phyloP scores from a whole-genome alignment of 1,140 invertebrate genomes.

The Arctopsyche grandis region DNA sequence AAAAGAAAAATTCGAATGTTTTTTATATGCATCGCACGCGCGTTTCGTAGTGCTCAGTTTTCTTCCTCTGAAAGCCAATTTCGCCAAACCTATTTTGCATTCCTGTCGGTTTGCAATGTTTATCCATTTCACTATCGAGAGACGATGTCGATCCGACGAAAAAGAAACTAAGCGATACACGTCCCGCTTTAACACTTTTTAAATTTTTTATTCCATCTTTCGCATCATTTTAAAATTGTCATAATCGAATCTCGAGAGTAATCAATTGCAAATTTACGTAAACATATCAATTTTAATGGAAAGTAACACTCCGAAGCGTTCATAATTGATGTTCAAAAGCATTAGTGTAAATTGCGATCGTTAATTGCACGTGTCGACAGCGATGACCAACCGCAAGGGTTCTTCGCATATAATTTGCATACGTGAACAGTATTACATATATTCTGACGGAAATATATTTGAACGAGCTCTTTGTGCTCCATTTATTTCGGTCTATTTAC shows the following conservation, averaged over 20 bases:
- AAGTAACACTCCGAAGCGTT: neutral
- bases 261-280: neutral
- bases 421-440: no score
- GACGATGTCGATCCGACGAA: neutral
- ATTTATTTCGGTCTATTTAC: no score
- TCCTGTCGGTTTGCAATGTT: neutral
- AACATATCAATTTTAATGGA: conserved; percentile 6
- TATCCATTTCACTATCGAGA: neutral
- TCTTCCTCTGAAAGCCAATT: neutral
- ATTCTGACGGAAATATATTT: no score
- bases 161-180: no score
- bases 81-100: neutral
- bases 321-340: neutral
- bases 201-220: no score
- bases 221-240: no score
- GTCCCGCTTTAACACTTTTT: no score
- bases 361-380: neutral
- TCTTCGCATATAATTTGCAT: no score
- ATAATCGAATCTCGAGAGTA: neutral
- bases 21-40: neutral
- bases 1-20: neutral
- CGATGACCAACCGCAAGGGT: no score
- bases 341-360: neutral
- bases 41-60: neutral
- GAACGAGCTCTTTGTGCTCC: no score